Evolutionary conservation across 2,888 invertebrate species (phyloP).

Genomic region (Leucozona laternaria): DNA sequence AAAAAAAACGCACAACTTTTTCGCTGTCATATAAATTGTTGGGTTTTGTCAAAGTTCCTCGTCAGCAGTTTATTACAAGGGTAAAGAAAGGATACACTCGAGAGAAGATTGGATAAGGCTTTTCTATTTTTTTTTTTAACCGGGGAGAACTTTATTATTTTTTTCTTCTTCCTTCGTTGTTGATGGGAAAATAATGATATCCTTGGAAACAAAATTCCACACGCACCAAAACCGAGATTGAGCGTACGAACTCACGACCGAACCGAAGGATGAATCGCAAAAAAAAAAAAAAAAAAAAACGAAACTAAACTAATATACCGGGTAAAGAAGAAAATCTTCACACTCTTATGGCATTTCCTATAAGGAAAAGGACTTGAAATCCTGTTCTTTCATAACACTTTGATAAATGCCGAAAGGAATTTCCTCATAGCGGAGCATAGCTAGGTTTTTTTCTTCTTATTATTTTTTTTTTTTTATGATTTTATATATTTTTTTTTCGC

Average conservation of each 20-base stretch:
- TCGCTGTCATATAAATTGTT: slow-evolving; percentile 46
- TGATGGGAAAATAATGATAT: slow-evolving; percentile 47
- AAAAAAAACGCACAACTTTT: slow-evolving; percentile 35
- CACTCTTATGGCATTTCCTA: slow-evolving; percentile 34
- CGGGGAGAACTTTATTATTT: slow-evolving; percentile 10
- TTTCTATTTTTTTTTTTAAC: too few relatives aligned
- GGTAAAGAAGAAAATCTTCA: slow-evolving; percentile 28
- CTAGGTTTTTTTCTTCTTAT: slow-evolving; percentile 12
- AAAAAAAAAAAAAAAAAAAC: not conserved
- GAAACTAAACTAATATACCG: not conserved
- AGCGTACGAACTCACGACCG: not conserved
- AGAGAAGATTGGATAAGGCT: slow-evolving; percentile 13
- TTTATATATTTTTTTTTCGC: slow-evolving; percentile 10
- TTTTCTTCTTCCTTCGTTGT: not conserved
- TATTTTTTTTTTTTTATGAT: not conserved
- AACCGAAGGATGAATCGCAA: not conserved
- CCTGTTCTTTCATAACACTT: slow-evolving; percentile 58
- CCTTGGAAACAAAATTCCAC: slow-evolving; percentile 41
- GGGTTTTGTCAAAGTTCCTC: slow-evolving; percentile 53
- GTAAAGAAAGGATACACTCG: slow-evolving; percentile 29
- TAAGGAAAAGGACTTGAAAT: slow-evolving; percentile 48
- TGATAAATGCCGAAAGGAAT: slow-evolving; percentile 27
- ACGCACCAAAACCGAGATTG: slow-evolving; percentile 34
- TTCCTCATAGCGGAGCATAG: slow-evolving; percentile 26
- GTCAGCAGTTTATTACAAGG: slow-evolving; percentile 36